Conservation (phyloP, 2,888 invertebrate species). For the Notodonta dromedarius region DNA sequence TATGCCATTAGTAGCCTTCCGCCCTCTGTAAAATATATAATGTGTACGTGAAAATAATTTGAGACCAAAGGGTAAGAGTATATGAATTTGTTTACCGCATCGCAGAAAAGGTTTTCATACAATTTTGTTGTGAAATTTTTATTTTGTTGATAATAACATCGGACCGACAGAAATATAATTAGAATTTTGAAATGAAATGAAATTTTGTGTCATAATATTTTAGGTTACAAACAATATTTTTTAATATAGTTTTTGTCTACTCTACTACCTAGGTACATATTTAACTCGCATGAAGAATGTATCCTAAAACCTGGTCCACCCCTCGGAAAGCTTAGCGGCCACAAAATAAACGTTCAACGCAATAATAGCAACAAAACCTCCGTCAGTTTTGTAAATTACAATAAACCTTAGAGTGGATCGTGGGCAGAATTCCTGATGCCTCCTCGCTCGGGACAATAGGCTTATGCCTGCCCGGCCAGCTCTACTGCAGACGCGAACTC, state of each 20-base stretch:
- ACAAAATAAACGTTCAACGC: constrained; percentile 67
- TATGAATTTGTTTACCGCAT: constrained; percentile 53
- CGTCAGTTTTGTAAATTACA: constrained; percentile 82
- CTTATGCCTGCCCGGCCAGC: constrained; percentile 58
- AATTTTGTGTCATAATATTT: not conserved
- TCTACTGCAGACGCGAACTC: constrained; percentile 62
- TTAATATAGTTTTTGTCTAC: not conserved
- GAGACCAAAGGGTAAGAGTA: constrained; percentile 52
- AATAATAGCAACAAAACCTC: constrained; percentile 72
- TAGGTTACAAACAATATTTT: not conserved
- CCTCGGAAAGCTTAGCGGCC: constrained; percentile 48
- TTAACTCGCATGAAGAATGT: constrained; percentile 34
- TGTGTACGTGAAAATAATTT: constrained; percentile 56
- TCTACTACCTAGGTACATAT: constrained; percentile 13
- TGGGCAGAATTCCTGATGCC: constrained; percentile 75
- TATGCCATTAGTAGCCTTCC: constrained; percentile 75
- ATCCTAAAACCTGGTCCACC: constrained; percentile 44
- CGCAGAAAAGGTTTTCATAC: constrained; percentile 40
- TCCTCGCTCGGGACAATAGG: constrained; percentile 69
- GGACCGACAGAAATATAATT: not conserved
- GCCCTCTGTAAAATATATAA: constrained; percentile 61
- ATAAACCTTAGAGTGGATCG: constrained; percentile 77
- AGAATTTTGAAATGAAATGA: not conserved
- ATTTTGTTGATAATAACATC: constrained; percentile 25
- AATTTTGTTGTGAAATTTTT: constrained; percentile 32